Evolutionary conservation across 1,140 invertebrate genomes (phyloP), one percentile per base, ranked within the genome.

Genomic region (Plutomurus gul): DNA sequence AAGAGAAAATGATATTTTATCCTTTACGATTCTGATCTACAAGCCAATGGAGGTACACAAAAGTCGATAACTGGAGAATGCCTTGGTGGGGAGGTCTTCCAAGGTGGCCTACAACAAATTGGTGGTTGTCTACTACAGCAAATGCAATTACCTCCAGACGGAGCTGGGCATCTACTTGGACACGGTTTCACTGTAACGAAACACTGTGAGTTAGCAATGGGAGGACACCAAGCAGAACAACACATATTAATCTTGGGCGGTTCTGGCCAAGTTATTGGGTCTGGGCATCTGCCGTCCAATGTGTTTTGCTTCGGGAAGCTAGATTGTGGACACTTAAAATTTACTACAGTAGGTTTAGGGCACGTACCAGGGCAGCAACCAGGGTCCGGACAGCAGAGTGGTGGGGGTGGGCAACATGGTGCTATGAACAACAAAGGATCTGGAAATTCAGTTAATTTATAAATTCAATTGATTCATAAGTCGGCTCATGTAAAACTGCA

Each of bases 171-270:
- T 10, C n/a, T 39, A 5, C 65, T 65, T 13, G 76, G 76, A 40
- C 56, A 72, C 8, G 76, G 76, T 16, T 70, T 65, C 40, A 78
- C 76, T 5, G 39, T 72, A 65, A 78, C 71, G 36, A 78, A 71
- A 37, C 76, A 78, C 51, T 60, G 51, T 22, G 51, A 43, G n/a
- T 78, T 65, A 33, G 30, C 56, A 27, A 22, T 60, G 16, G 43
- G 77, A 36, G 77, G 77, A 40, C 77, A 78, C 22, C 43, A 51
- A 18, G 33, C 27, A 13, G 77, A 33, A 70, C 76, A 70, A 30
- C 51, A 65, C 4, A n/a, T 46, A 30, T 37, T 46, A 72, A 72
- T 72, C 39, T 72, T 72, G 20, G 70, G 70, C 16, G 70, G 70
- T 13, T 39, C 22, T 22, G 70, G 70, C 70, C 70, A 72, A 40